Conservation (phyloP, 1,140 invertebrate species). For the Lucilia sericata region DNA sequence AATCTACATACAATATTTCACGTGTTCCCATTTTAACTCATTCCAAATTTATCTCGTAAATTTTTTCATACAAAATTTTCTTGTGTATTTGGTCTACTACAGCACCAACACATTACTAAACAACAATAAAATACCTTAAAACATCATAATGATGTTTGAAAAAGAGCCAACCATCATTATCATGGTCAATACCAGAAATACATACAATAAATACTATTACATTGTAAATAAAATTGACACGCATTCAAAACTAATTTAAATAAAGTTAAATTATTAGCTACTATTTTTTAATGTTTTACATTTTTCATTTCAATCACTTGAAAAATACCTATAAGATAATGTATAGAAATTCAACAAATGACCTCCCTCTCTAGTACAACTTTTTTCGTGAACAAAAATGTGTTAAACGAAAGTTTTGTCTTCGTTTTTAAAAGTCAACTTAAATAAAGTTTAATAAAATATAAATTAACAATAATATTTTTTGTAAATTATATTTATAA, state of each 20-base stretch:
- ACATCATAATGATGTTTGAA: conserved; percentile 22
- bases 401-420: too few relatives aligned
- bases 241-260: conserved; percentile 11
- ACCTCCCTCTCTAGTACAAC: too few relatives aligned
- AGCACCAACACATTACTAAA: neutral
- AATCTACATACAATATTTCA: conserved; percentile 10
- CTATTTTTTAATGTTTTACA: too few relatives aligned
- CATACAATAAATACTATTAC: neutral
- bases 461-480: too few relatives aligned
- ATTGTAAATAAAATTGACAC: conserved; percentile 16
- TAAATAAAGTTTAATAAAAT: too few relatives aligned
- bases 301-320: too few relatives aligned
- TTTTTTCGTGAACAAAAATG: too few relatives aligned
- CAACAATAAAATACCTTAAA: conserved; percentile 10
- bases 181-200: conserved; percentile 1
- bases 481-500: too few relatives aligned
- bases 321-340: too few relatives aligned
- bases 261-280: neutral
- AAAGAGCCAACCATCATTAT: conserved; percentile 14
- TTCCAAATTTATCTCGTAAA: conserved; percentile 19
- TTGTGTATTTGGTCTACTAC: neutral
- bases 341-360: too few relatives aligned
- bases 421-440: too few relatives aligned
- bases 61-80: neutral
- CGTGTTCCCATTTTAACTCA: conserved; percentile 26